These are phyloP conservation scores for Pomatostomus ruficeps DNA, from an alignment of 2,113 vertebrate species.

Conservation along the genomic window DNA sequence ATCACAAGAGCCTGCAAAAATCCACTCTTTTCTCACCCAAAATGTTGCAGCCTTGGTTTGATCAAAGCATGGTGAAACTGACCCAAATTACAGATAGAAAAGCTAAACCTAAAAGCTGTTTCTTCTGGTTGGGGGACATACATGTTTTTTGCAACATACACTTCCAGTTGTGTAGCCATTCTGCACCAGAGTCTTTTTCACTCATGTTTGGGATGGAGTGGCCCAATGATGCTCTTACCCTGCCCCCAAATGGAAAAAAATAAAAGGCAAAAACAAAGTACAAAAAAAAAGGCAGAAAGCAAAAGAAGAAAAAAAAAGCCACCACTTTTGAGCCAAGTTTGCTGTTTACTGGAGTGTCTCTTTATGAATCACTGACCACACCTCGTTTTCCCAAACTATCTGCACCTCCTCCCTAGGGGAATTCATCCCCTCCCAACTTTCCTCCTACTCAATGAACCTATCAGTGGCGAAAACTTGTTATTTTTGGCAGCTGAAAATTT, in stretches of 20 bases:
- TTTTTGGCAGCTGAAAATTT: conserved; percentile 71
- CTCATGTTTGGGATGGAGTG: neutral
- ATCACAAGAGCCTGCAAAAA: neutral
- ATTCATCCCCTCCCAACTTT: conserved; percentile 34
- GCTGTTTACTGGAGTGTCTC: conserved; percentile 42
- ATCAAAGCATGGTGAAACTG: neutral
- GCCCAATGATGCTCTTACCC: neutral
- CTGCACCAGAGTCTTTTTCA: neutral
- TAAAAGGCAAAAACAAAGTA: neutral
- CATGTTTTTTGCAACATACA: neutral
- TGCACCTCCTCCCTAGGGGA: neutral
- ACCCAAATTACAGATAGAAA: neutral
- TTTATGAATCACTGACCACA: conserved; percentile 57
- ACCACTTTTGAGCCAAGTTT: neutral
- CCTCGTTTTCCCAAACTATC: conserved; percentile 53
- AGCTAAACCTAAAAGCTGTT: conserved; percentile 5
- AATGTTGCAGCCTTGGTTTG: neutral
- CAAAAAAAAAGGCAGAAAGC: no score
- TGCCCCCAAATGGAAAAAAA: accelerated
- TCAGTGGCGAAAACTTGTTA: conserved; percentile 68
- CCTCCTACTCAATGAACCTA: conserved; percentile 65
- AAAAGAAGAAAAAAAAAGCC: neutral
- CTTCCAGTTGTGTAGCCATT: neutral
- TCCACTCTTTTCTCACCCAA: neutral
- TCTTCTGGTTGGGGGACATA: neutral